phyloP scores from a whole-genome alignment of 2,113 vertebrate genomes.

The Poeciliopsis prolifica region DNA sequence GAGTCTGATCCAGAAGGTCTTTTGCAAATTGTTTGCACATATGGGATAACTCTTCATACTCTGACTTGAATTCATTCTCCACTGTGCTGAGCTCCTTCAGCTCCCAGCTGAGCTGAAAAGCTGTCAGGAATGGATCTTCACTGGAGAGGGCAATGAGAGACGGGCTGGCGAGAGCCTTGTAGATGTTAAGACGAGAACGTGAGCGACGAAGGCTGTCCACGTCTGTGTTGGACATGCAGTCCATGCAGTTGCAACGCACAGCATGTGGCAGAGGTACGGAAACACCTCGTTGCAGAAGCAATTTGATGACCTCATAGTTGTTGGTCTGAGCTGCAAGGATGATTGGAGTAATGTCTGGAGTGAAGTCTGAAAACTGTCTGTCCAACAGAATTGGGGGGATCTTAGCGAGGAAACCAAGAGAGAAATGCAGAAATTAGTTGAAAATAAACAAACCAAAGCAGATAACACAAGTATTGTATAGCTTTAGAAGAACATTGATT shows the following conservation, averaged over 20 bases:
- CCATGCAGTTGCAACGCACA: constrained; percentile 93
- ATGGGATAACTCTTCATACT: constrained; percentile 92
- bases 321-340: constrained; percentile 98
- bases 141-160: constrained; percentile 94
- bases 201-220: constrained; percentile 95
- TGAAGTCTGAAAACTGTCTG: constrained; percentile 97
- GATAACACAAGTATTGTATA: not conserved
- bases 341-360: constrained; percentile 96
- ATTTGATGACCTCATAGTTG: constrained; percentile 97
- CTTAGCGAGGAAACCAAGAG: constrained; percentile 67
- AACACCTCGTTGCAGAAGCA: constrained; percentile 94
- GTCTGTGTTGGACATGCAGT: constrained; percentile 91
- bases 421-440: not conserved
- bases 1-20: constrained; percentile 95
- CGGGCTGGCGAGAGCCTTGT: constrained; percentile 92
- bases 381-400: constrained; percentile 92
- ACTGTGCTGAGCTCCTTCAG: constrained; percentile 94
- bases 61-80: constrained; percentile 96
- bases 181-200: constrained; percentile 94
- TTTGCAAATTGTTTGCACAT: constrained; percentile 96
- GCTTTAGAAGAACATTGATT: constrained; percentile 15
- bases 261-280: constrained; percentile 93
- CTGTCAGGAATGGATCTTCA: constrained; percentile 96
- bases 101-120: constrained; percentile 97
- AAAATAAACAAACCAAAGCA: not conserved